phyloP scores from a whole-genome alignment of 2,113 vertebrate species.

The Nerophis lumbriciformis region DNA sequence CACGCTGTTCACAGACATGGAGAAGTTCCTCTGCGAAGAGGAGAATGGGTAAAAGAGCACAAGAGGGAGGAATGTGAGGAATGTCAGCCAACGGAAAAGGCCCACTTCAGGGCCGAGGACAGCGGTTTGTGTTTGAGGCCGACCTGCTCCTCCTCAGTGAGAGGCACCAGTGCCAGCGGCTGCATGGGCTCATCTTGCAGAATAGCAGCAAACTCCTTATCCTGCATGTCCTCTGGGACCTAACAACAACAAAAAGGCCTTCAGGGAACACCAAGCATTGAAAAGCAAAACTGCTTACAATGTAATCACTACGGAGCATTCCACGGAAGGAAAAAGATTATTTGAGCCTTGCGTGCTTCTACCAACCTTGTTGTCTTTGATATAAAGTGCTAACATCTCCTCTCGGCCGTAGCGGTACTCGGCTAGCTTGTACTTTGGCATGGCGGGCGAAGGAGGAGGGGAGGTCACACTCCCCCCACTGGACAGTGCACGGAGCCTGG shows the following conservation, averaged over 20 bases:
- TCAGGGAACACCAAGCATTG: background rate
- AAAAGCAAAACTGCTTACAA: background rate
- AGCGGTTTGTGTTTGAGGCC: slow-evolving; percentile 4
- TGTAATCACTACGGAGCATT: background rate
- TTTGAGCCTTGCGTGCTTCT: background rate
- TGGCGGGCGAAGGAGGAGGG: slow-evolving; percentile 88
- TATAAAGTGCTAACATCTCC: slow-evolving; percentile 94
- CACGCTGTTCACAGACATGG: slow-evolving; percentile 92
- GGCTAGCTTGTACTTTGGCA: slow-evolving; percentile 94
- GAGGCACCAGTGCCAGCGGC: slow-evolving; percentile 83
- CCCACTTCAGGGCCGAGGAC: background rate
- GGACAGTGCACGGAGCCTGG: slow-evolving; percentile 88
- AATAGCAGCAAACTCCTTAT: slow-evolving; percentile 87
- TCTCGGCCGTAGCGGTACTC: slow-evolving; percentile 91
- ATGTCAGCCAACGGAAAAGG: slow-evolving; percentile 33
- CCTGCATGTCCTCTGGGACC: slow-evolving; percentile 89
- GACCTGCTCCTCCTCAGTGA: slow-evolving; percentile 92
- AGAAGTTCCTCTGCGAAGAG: slow-evolving; percentile 83
- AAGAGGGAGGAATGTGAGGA: slow-evolving; percentile 47
- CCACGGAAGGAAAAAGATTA: too few species aligned
- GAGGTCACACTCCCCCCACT: slow-evolving; percentile 86
- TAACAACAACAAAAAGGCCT: slow-evolving; percentile 36
- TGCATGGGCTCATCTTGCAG: slow-evolving; percentile 87
- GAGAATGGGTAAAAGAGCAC: slow-evolving; percentile 23
- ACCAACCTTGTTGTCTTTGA: slow-evolving; percentile 86